A percentile compares a stretch with the other conserved stretches of the same genome.
These are phyloP conservation scores for Clarias pachynema DNA, from an alignment of 2,797 vertebrate genomes.

Conservation along the genomic window DNA sequence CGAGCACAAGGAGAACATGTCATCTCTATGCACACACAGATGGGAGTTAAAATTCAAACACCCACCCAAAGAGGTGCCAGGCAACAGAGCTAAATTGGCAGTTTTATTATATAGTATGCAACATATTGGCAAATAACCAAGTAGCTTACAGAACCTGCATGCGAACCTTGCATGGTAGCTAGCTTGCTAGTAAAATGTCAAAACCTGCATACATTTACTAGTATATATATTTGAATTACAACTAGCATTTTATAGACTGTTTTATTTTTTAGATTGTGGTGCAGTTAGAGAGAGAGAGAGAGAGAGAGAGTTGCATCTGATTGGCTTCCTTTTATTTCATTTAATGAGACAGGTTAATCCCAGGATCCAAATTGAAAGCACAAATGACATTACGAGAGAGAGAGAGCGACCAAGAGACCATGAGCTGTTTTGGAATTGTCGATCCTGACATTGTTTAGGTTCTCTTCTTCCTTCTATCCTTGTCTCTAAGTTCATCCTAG, in stretches of 20 bases:
- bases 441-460: background rate
- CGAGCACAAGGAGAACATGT: too few relatives aligned
- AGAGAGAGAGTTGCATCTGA: background rate
- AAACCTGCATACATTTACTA: background rate
- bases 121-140: background rate
- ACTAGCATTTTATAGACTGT: background rate
- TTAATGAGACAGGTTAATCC: slow-evolving; percentile 16
- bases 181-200: background rate
- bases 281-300: background rate
- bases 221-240: background rate
- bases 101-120: background rate
- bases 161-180: background rate
- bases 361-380: slow-evolving; percentile 17
- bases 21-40: too few relatives aligned
- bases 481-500: background rate
- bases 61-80: too few relatives aligned
- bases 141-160: background rate
- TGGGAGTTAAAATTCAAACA: too few relatives aligned
- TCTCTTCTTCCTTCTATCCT: background rate
- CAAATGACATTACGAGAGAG: background rate
- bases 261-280: background rate
- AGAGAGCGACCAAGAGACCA: too few relatives aligned
- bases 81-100: background rate
- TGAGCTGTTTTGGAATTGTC: background rate
- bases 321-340: background rate